These are phyloP conservation scores for Cephalotes varians DNA, from an alignment of 2,888 invertebrate species.

Conservation along the genomic window DNA sequence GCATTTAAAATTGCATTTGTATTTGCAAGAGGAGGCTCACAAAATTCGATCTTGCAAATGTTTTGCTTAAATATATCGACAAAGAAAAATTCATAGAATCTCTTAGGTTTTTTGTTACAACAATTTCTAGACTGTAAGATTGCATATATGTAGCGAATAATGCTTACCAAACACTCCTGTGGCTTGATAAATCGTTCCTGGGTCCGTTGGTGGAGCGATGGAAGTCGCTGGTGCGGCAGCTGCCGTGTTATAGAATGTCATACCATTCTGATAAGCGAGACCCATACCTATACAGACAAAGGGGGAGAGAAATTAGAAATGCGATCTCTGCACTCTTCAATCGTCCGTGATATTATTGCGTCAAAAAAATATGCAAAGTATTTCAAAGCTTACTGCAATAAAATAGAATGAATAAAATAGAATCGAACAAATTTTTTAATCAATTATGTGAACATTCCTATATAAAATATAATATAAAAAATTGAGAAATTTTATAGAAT, in stretches of 20 bases:
- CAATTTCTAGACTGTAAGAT: background rate
- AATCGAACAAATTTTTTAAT: background rate
- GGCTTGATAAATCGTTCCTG: slow-evolving; percentile 83
- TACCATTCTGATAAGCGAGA: slow-evolving; percentile 85
- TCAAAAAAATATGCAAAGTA: background rate
- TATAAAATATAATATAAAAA: background rate
- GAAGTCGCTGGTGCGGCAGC: slow-evolving; percentile 83
- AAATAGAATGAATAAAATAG: background rate
- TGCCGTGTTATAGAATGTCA: slow-evolving; percentile 85
- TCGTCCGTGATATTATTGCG: background rate
- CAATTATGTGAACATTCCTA: background rate
- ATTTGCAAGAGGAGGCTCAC: background rate
- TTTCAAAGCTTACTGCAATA: background rate
- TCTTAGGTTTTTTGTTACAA: background rate
- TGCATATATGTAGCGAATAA: background rate
- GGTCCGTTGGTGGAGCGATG: slow-evolving; percentile 82
- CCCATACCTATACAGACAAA: slow-evolving; percentile 80
- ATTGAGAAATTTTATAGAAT: background rate
- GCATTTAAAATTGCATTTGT: background rate
- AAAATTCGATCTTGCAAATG: background rate
- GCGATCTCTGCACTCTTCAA: slow-evolving; percentile 11
- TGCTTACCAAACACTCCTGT: slow-evolving; percentile 83
- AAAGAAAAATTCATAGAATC: background rate
- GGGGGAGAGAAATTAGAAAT: slow-evolving; percentile 30
- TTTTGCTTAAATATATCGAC: background rate